These are phyloP conservation scores for Tyto alba DNA, from an alignment of 2,113 vertebrate genomes.

Conservation along the genomic window DNA sequence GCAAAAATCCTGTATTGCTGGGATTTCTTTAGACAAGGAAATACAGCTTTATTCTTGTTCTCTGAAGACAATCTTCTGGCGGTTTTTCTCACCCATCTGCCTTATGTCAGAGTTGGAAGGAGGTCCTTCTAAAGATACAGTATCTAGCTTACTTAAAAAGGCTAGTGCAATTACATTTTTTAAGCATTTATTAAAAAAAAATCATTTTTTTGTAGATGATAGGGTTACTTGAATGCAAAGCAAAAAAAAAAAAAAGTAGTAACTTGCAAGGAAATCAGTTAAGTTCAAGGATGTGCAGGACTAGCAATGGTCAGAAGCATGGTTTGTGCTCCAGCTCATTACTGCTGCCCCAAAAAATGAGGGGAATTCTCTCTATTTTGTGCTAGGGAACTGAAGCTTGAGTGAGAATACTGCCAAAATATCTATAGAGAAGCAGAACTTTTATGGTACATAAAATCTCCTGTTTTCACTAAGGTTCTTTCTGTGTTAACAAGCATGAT, in stretches of 20 bases:
- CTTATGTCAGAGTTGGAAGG: background rate
- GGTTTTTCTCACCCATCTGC: background rate
- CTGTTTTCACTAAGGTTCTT: background rate
- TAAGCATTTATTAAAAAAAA: background rate
- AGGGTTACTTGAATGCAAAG: background rate
- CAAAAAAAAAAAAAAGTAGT: background rate
- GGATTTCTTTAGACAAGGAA: background rate
- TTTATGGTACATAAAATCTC: background rate
- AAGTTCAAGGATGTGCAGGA: no score
- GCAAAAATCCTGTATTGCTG: background rate
- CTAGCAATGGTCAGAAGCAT: background rate
- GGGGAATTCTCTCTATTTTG: background rate
- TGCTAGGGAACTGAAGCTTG: background rate
- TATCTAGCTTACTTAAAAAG: background rate
- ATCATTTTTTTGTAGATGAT: background rate
- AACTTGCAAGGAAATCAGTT: background rate
- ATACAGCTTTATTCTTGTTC: background rate
- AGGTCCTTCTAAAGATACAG: background rate
- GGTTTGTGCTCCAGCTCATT: background rate
- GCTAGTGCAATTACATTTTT: background rate
- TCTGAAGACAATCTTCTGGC: background rate
- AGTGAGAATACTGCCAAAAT: background rate
- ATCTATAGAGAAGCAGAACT: background rate
- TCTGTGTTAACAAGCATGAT: background rate
- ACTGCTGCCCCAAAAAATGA: background rate